Base-by-base conservation (phyloP, 37 sponge, comb jelly and placozoan species). In the Beroe forskalii region DNA sequence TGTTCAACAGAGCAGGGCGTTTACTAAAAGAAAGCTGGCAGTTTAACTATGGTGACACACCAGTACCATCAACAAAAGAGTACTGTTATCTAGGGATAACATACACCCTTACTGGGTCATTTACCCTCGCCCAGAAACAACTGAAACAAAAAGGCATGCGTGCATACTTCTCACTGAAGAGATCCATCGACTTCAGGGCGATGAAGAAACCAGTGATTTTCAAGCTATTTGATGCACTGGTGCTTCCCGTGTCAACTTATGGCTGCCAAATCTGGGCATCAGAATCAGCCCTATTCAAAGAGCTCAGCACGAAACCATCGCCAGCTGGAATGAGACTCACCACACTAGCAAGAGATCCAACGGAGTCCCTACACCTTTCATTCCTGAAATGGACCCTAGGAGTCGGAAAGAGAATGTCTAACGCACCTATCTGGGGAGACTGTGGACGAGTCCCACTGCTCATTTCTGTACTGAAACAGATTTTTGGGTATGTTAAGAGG, bases 391-490 rank as follows among this genome's bases (percentile, higher is more conserved):
- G 66, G 66, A 63, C 66, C 2, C 66, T 63, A 4, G n/a, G n/a
- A 6, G 25, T 20, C 24, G 2, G 2, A 28, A 63, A 63, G 25
- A 6, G n/a, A 20, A 63, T n/a, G n/a, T n/a, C n/a, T n/a, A n/a
- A n/a, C n/a, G n/a, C n/a, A n/a, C n/a, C n/a, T n/a, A n/a, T n/a
- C 14, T 63, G 66, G 66, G 66, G 66, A 3, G 66, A 63, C 66
- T 23, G 23, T 23, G 66, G 66, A 63, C 66, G 66, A 3, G 3
- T 3, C 14, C 66, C 66, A 23, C 2, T 63, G 66, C 28, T 19
- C 4, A 20, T 63, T 28, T 4, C 9, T 4, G 28, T 63, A 63
- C n/a, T 19, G n/a, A 23, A 6, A 3, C 66, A 63, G n/a, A 3
- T 20, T 3, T n/a, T 23, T 20, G n/a, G 25, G 4, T 63, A 63